phyloP scores from a whole-genome alignment of 1,140 invertebrate species.

The Homalodisca vitripennis region DNA sequence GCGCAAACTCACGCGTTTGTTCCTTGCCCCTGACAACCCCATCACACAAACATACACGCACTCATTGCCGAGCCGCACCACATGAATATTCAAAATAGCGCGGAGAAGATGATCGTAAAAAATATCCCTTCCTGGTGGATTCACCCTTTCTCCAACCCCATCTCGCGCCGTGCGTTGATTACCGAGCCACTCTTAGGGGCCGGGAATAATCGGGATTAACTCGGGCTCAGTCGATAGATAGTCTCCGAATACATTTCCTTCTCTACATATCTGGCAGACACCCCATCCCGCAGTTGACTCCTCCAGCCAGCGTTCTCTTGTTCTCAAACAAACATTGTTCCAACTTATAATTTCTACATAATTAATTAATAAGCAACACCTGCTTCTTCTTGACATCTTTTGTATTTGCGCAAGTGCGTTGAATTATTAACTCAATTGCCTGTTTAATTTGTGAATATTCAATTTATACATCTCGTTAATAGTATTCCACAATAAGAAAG shows the following conservation, averaged over 20 bases:
- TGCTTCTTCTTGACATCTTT: too few species aligned
- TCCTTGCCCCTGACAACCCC: too few species aligned
- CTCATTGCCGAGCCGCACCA: neutral
- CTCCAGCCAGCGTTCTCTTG: too few species aligned
- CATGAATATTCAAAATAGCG: conserved; percentile 17
- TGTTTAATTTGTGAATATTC: too few species aligned
- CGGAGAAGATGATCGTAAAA: conserved; percentile 16
- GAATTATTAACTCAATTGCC: too few species aligned
- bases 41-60: neutral
- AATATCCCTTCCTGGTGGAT: conserved; percentile 15
- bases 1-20: neutral
- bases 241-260: neutral
- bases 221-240: conserved; percentile 12
- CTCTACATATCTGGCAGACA: conserved; percentile 1
- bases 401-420: too few species aligned
- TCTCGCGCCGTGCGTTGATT: neutral
- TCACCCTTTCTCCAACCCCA: conserved; percentile 1
- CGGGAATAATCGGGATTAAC: conserved; percentile 15
- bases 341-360: too few species aligned
- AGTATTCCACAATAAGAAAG: too few species aligned
- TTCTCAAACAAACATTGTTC: too few species aligned
- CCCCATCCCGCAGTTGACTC: neutral
- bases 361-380: too few species aligned
- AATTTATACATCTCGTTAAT: too few species aligned
- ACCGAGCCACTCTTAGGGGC: conserved; percentile 6